These are phyloP conservation scores for Melozone crissalis DNA, from an alignment of 2,113 vertebrate species.

Conservation along the genomic window DNA sequence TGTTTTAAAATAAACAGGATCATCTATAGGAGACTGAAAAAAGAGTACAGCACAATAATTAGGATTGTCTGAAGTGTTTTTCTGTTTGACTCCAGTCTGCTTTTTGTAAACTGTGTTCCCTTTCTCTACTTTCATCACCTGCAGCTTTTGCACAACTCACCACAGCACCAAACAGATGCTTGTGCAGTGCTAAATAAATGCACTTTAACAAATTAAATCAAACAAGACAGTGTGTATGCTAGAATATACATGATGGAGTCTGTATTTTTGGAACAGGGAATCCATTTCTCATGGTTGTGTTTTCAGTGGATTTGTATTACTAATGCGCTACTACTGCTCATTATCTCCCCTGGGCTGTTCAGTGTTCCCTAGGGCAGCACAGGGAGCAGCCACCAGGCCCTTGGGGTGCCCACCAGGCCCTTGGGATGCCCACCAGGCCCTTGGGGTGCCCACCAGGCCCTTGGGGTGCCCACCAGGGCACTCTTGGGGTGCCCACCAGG, in stretches of 20 bases:
- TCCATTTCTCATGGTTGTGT: not conserved
- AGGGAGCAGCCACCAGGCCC: not conserved
- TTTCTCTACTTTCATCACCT: not conserved
- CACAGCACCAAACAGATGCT: not conserved
- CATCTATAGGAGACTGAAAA: not conserved
- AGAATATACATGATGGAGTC: not conserved
- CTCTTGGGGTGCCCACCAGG: no score
- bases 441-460: no score
- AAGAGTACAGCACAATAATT: not conserved
- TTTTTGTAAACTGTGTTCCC: not conserved
- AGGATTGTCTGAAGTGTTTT: not conserved
- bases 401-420: no score
- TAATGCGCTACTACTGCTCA: not conserved
- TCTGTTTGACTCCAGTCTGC: not conserved
- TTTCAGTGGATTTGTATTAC: not conserved
- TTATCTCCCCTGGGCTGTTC: not conserved
- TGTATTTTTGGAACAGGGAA: not conserved
- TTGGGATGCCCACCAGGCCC: no score
- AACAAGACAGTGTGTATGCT: not conserved
- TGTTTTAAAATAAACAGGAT: not conserved
- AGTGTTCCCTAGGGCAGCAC: not conserved
- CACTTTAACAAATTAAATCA: not conserved
- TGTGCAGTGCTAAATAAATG: not conserved
- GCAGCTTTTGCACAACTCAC: not conserved
- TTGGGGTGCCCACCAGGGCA: no score